These are phyloP conservation scores for Distichodus sexfasciatus DNA, from an alignment of 2,797 vertebrate genomes.

Conservation along the genomic window DNA sequence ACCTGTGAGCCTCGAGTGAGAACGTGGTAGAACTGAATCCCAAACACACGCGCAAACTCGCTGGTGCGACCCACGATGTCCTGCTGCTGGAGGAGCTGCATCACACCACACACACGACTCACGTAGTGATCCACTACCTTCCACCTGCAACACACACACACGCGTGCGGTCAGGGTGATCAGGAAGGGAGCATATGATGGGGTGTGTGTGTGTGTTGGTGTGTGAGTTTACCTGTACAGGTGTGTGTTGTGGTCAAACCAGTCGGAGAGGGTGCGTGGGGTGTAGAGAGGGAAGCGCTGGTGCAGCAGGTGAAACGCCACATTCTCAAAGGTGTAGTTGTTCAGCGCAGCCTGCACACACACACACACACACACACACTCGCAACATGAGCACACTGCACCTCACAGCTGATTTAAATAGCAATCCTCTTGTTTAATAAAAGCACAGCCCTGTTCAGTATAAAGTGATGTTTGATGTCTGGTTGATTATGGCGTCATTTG, in stretches of 20 bases:
- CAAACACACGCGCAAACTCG: constrained; percentile 94
- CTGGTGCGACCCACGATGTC: constrained; percentile 95
- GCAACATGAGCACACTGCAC: neutral
- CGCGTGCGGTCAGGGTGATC: no score
- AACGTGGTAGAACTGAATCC: constrained; percentile 96
- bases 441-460: no score
- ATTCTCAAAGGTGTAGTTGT: constrained; percentile 95
- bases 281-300: constrained; percentile 83
- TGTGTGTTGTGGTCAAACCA: constrained; percentile 94
- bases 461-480: no score
- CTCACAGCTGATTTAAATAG: no score
- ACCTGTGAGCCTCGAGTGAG: constrained; percentile 97
- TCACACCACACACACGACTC: constrained; percentile 82
- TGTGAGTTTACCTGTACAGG: constrained; percentile 81
- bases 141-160: constrained; percentile 77
- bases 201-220: neutral
- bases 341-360: constrained; percentile 66
- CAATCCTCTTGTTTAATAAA: no score
- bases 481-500: no score
- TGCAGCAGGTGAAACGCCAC: constrained; percentile 96
- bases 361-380: neutral
- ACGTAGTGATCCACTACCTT: constrained; percentile 95
- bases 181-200: neutral
- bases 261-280: constrained; percentile 88
- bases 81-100: constrained; percentile 87